Base-by-base conservation (phyloP, 1,140 invertebrate genomes). In the Drosophila nigromelanica region DNA sequence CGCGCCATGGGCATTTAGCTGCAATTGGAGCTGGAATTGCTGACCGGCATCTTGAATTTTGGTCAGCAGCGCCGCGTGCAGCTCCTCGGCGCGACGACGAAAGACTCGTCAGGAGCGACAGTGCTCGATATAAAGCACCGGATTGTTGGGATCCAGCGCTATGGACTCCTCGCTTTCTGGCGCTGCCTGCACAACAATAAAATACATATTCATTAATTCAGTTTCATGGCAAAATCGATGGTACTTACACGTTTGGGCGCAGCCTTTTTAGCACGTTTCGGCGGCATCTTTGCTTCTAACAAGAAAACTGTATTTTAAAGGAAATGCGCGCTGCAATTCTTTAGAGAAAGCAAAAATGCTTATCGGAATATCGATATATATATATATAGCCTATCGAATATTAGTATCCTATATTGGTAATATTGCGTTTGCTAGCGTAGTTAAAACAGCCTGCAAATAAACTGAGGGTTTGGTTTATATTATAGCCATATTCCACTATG, bases 31-130 rank as follows among this genome's bases (percentile, higher is more conserved):
- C 42, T 81, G 63, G 5, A 60, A 67, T 10, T 12, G 39, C 39
- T 73, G 63, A 4, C 35, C 70, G 10, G 55, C 55, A 12, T 60
- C 15, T 14, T 43, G 37, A 1, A 75, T 40, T 27, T 58, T 62
- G 14, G 50, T 60, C 14, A 69, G 47, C 14, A 91, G 43, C 5
- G 78, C 72, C 1, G 68, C 67, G 43, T 91, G 86, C 48, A 91
- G 39, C 52, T 90, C 86, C 40, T 76, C 58, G 21, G 90, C 90
- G 40, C 90, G 90, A 12, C 83, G 73, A 15, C 78, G 71, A 62
- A 91, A 91, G 11, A 91, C 90, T 21, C 69, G 80, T 75, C 83
- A 89, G 24, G 83, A 89, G 14, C 78, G 77, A 10, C 85, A 89
- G 40, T 89, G 85, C 35, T 89, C 83, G 4, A 89, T 74, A 42